Conservation (phyloP, 2,113 vertebrate species). For the Ginglymostoma cirratum region DNA sequence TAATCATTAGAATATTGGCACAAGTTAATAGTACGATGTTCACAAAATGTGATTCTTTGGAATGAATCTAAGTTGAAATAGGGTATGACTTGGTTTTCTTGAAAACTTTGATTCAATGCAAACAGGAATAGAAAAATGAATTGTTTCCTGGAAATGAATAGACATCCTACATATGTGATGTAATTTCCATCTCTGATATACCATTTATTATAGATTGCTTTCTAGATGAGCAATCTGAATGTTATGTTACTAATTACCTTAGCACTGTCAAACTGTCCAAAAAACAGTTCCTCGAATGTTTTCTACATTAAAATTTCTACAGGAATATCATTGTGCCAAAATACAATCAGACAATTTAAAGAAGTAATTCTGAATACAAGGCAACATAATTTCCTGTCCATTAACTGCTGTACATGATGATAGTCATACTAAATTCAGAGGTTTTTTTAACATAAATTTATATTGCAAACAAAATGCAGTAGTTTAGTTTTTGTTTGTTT, state of each 20-base stretch:
- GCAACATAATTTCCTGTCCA: background rate
- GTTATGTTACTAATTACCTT: background rate
- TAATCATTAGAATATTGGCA: background rate
- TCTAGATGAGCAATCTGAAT: background rate
- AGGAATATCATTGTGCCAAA: background rate
- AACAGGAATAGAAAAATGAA: background rate
- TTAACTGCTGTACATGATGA: background rate
- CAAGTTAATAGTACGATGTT: background rate
- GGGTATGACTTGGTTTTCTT: background rate
- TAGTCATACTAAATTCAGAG: background rate
- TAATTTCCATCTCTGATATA: conserved; percentile 1
- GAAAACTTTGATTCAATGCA: background rate
- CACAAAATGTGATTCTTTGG: background rate
- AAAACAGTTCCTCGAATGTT: background rate
- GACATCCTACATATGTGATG: background rate
- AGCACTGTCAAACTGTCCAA: background rate
- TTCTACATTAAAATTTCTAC: background rate
- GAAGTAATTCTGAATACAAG: background rate
- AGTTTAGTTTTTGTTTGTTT: background rate
- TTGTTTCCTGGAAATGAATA: background rate
- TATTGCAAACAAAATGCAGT: background rate
- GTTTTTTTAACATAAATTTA: background rate
- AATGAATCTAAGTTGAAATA: background rate
- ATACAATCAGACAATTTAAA: background rate
- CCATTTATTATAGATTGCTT: background rate